These are phyloP conservation scores for Drosophila cracens DNA, from an alignment of 2,888 invertebrate species.

Conservation along the genomic window DNA sequence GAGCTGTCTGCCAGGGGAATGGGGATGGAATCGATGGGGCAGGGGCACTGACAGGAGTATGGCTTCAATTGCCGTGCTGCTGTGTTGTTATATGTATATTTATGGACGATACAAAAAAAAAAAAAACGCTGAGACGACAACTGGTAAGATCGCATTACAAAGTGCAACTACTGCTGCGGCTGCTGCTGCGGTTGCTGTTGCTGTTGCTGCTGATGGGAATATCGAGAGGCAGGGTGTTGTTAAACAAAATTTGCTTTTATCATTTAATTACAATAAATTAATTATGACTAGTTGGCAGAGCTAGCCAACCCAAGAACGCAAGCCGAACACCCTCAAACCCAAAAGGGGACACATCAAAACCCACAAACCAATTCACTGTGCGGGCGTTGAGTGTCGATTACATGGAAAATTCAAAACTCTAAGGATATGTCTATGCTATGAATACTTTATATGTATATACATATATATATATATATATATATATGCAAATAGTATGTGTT, in stretches of 20 bases:
- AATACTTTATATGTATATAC: slow-evolving; percentile 26
- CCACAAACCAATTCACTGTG: slow-evolving; percentile 34
- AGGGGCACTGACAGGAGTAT: slow-evolving; percentile 6
- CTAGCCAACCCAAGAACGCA: slow-evolving; percentile 7
- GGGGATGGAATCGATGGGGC: neutral
- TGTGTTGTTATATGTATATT: slow-evolving; percentile 15
- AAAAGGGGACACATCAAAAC: slow-evolving; percentile 15
- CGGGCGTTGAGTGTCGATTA: slow-evolving; percentile 51
- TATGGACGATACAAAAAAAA: neutral
- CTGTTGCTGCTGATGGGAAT: slow-evolving; percentile 9
- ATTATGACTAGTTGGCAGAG: slow-evolving; percentile 58
- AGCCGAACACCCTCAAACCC: slow-evolving; percentile 13
- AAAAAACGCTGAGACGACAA: slow-evolving; percentile 10
- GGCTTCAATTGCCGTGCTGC: slow-evolving; percentile 48
- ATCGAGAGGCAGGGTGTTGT: slow-evolving; percentile 2
- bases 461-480: neutral
- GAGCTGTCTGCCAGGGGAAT: slow-evolving; percentile 25
- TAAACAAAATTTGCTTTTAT: slow-evolving; percentile 38
- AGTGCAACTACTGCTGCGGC: slow-evolving; percentile 41
- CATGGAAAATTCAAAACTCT: slow-evolving; percentile 63
- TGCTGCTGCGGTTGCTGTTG: slow-evolving; percentile 1
- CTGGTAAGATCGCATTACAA: slow-evolving; percentile 55
- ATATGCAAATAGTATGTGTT: neutral
- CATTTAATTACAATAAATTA: slow-evolving; percentile 78
- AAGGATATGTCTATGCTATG: slow-evolving; percentile 53